Evolutionary conservation across 2,888 invertebrate species (phyloP).

Genomic region (Zygothrica quintamaculata): DNA sequence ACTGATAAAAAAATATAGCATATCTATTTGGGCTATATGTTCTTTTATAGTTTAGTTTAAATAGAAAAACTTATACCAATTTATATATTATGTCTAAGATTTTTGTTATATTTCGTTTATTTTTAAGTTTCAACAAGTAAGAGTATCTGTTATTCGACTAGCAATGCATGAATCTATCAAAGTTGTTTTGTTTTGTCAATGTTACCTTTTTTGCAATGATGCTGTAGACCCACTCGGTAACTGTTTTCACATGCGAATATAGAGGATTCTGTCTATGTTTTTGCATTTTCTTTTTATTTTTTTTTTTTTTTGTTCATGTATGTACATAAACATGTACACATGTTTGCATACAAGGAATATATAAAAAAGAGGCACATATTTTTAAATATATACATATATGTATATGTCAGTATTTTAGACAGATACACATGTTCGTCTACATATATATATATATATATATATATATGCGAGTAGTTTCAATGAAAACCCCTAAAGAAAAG

Average conservation of each 20-base stretch:
- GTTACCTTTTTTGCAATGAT: conserved; percentile 10
- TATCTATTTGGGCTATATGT: no score
- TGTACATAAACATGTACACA: background rate
- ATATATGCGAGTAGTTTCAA: background rate
- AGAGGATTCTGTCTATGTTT: conserved; percentile 2
- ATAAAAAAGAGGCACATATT: background rate
- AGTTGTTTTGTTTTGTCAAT: conserved; percentile 3
- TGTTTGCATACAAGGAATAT: background rate
- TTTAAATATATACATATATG: background rate
- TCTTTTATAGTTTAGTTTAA: background rate
- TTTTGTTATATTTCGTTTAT: no score
- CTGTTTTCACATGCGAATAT: conserved; percentile 3
- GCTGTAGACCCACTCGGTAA: background rate
- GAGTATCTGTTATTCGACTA: background rate
- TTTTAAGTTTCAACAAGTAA: background rate
- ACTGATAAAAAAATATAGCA: no score
- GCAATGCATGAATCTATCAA: background rate
- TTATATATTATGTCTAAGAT: no score
- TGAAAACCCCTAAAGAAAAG: background rate
- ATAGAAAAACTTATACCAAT: background rate
- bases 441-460: background rate
- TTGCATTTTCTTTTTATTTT: background rate
- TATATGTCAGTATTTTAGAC: background rate
- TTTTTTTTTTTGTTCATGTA: background rate
- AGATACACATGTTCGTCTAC: background rate